These are phyloP conservation scores for Hydractinia symbiolongicarpus DNA, from an alignment of 30 jellyfish, hydroid and myxozoan species.

Conservation along the genomic window DNA sequence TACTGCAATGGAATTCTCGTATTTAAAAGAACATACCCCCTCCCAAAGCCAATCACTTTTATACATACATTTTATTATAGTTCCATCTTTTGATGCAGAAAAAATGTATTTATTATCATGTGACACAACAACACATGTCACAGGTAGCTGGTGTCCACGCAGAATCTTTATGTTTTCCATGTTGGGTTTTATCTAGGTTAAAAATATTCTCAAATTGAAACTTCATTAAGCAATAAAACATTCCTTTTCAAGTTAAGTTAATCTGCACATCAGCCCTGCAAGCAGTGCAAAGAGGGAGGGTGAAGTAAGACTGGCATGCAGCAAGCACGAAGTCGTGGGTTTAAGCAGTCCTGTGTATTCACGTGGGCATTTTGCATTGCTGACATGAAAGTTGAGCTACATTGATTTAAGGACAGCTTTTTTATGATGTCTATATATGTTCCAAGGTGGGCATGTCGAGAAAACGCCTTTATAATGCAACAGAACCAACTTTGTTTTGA, in stretches of 20 bases:
- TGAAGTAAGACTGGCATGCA: no score
- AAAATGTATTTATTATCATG: conserved; percentile 52
- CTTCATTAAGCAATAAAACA: no score
- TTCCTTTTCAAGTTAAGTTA: not conserved
- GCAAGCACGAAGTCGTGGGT: no score
- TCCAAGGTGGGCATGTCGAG: no score
- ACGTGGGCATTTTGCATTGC: no score
- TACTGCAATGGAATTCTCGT: not conserved
- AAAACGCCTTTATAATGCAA: no score
- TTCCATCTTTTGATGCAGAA: conserved; percentile 94
- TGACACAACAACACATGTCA: conserved; percentile 71
- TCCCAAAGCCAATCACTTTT: no score
- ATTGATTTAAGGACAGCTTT: not conserved
- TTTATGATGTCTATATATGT: no score
- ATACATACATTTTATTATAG: conserved; percentile 75
- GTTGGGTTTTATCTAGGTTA: conserved; percentile 31
- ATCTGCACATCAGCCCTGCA: not conserved
- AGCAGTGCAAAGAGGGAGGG: no score
- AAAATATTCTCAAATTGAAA: not conserved
- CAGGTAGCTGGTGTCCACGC: conserved; percentile 75
- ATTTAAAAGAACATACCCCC: not conserved
- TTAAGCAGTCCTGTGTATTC: no score
- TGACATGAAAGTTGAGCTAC: no score
- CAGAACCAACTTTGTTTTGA: no score
- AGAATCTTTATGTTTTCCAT: conserved; percentile 36